phyloP scores from a whole-genome alignment of 2,888 invertebrate genomes.

The Zygothrica quintamaculata region DNA sequence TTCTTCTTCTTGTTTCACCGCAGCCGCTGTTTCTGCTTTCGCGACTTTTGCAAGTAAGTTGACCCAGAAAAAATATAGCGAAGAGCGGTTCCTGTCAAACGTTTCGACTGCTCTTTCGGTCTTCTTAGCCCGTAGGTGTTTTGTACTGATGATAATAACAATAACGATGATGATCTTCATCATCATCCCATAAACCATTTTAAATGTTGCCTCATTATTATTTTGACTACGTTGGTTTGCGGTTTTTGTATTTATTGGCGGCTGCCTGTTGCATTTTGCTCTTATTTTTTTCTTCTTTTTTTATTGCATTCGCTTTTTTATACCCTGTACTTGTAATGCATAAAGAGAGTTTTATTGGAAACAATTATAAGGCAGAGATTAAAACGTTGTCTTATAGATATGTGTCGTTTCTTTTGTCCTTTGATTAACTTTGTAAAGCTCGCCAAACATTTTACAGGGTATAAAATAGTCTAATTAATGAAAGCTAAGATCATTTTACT shows the following conservation, averaged over 20 bases:
- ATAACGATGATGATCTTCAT: slow-evolving; percentile 38
- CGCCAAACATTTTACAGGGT: slow-evolving; percentile 12
- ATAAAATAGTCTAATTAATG: neutral
- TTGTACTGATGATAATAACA: slow-evolving; percentile 46
- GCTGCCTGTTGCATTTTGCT: slow-evolving; percentile 30
- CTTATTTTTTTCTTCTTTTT: slow-evolving; percentile 10
- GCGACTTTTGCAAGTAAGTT: slow-evolving; percentile 58
- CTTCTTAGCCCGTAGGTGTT: slow-evolving; percentile 65
- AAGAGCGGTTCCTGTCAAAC: slow-evolving; percentile 36
- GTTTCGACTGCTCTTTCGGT: slow-evolving; percentile 32
- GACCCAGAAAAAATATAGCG: slow-evolving; percentile 72
- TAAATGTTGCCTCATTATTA: slow-evolving; percentile 77
- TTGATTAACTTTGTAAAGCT: no score
- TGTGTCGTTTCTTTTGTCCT: no score
- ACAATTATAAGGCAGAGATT: no score
- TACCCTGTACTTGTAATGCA: no score
- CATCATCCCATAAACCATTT: slow-evolving; percentile 71
- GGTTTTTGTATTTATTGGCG: slow-evolving; percentile 71
- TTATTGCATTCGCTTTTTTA: slow-evolving; percentile 28
- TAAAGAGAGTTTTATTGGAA: no score
- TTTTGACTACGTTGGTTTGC: slow-evolving; percentile 74
- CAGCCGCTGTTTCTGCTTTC: slow-evolving; percentile 14
- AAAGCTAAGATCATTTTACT: slow-evolving; percentile 17
- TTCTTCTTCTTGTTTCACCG: slow-evolving; percentile 9
- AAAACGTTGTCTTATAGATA: no score